phyloP scores from a whole-genome alignment of 2,113 vertebrate genomes.

The Loxodonta africana region DNA sequence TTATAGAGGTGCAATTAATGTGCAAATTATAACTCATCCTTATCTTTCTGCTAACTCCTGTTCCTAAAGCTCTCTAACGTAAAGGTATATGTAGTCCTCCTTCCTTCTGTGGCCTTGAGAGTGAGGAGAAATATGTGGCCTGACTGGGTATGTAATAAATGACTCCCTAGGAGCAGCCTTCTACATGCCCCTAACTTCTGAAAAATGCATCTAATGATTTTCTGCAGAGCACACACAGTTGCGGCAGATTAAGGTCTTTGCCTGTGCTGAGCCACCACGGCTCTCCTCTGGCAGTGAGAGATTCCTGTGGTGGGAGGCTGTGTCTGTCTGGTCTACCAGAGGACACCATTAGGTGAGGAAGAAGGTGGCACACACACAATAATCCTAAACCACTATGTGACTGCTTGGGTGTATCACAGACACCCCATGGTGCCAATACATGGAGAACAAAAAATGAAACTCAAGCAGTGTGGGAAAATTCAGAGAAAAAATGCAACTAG shows the following conservation, averaged over 20 bases:
- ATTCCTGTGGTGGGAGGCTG: background rate
- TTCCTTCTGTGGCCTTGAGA: background rate
- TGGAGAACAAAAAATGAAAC: constrained; percentile 14
- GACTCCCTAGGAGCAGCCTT: background rate
- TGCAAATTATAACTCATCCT: background rate
- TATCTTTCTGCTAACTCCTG: background rate
- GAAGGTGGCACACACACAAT: background rate
- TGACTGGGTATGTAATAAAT: background rate
- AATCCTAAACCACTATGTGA: background rate
- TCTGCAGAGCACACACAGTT: background rate
- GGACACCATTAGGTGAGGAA: background rate
- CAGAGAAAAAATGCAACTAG: background rate
- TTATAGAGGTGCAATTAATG: background rate
- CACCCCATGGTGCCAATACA: background rate
- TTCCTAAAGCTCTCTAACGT: background rate
- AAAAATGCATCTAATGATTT: background rate
- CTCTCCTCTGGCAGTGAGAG: background rate
- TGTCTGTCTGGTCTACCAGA: background rate
- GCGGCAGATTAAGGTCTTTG: background rate
- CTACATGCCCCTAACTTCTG: background rate
- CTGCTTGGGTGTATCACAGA: background rate
- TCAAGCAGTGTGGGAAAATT: background rate
- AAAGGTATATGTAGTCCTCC: background rate
- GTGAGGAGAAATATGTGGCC: background rate
- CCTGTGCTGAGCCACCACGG: background rate